phyloP scores from a whole-genome alignment of 2,888 invertebrate genomes.

The Xylocampa areola region DNA sequence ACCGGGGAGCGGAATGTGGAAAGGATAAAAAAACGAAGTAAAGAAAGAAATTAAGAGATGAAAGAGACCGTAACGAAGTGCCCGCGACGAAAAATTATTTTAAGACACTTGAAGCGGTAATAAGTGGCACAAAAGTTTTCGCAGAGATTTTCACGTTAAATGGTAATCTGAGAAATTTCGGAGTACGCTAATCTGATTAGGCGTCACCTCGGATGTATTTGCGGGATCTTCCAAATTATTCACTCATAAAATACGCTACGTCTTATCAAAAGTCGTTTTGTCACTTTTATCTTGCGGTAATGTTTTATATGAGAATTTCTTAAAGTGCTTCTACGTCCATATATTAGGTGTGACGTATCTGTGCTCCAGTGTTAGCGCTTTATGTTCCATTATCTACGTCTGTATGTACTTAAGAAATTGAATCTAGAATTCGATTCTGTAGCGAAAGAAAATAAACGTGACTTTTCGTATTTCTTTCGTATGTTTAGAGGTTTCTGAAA shows the following conservation, averaged over 20 bases:
- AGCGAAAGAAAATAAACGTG: conserved; percentile 28
- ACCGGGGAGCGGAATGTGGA: conserved; percentile 65
- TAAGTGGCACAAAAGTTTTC: conserved; percentile 78
- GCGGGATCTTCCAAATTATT: conserved; percentile 69
- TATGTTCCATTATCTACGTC: conserved; percentile 41
- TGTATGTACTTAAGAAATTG: conserved; percentile 40
- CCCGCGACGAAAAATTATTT: conserved; percentile 77
- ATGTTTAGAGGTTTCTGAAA: conserved; percentile 26
- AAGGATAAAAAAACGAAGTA: conserved; percentile 71
- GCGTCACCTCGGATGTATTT: conserved; percentile 73
- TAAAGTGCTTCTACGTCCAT: conserved; percentile 49
- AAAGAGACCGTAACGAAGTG: conserved; percentile 80
- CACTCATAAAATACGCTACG: conserved; percentile 67
- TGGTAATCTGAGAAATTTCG: conserved; percentile 77
- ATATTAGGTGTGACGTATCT: conserved; percentile 38
- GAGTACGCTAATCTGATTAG: conserved; percentile 77
- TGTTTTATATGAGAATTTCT: conserved; percentile 53
- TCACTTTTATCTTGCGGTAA: conserved; percentile 59
- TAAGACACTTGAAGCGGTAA: conserved; percentile 79
- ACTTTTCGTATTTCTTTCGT: conserved; percentile 32
- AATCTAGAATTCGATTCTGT: conserved; percentile 45
- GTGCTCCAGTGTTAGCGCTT: conserved; percentile 31
- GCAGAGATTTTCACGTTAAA: conserved; percentile 77
- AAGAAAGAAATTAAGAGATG: conserved; percentile 79
- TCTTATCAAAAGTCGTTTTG: conserved; percentile 68